phyloP scores from a whole-genome alignment of 2,113 vertebrate species.

The Passer domesticus region DNA sequence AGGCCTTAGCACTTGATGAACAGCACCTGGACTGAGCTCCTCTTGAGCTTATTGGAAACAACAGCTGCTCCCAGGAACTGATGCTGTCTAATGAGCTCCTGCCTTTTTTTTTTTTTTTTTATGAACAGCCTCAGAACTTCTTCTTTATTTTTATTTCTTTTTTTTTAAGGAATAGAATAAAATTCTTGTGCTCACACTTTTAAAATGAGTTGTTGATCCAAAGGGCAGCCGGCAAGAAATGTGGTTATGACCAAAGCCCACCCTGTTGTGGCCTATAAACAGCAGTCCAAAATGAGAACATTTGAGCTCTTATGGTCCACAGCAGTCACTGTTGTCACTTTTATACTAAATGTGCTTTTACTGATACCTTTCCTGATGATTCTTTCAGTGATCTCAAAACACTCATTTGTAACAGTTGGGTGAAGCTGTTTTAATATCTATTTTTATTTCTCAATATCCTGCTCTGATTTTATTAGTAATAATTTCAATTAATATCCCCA shows the following conservation, averaged over 20 bases:
- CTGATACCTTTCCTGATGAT: background rate
- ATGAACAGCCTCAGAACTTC: too few relatives aligned
- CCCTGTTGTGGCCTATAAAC: accelerated
- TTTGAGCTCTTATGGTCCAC: background rate
- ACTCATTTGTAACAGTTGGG: background rate
- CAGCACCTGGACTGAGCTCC: background rate
- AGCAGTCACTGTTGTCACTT: background rate
- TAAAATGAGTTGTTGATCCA: background rate
- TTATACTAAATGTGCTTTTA: background rate
- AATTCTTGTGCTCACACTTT: background rate
- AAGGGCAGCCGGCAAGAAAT: background rate
- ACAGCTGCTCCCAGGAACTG: background rate
- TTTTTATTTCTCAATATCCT: background rate
- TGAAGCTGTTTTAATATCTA: background rate
- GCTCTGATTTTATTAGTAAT: background rate
- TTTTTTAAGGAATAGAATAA: background rate
- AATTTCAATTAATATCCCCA: background rate
- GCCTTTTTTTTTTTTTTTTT: background rate
- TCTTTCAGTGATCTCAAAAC: background rate
- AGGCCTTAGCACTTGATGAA: background rate
- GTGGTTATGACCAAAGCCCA: background rate
- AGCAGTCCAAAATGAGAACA: background rate
- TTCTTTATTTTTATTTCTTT: background rate
- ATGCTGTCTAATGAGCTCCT: background rate
- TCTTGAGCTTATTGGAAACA: background rate